phyloP scores from a whole-genome alignment of 2,113 vertebrate species.

The Leptodactylus fuscus region DNA sequence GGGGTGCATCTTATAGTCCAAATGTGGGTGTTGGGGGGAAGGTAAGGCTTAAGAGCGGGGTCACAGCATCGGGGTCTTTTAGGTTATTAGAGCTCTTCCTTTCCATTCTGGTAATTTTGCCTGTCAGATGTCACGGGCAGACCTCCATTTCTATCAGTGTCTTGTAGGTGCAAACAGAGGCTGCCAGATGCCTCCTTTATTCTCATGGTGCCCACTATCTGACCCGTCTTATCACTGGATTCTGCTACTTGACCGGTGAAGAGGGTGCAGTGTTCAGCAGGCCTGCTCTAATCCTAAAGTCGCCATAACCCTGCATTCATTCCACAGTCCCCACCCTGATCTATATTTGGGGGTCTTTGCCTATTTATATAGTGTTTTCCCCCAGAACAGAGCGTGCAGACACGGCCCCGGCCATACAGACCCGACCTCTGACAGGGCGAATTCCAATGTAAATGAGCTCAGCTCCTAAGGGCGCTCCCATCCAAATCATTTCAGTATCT shows the following conservation, averaged over 20 bases:
- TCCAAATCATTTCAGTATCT: not conserved
- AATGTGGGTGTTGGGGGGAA: too few relatives aligned
- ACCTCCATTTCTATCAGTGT: too few relatives aligned
- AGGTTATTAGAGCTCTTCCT: too few relatives aligned
- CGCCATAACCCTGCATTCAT: constrained; percentile 45
- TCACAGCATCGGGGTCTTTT: too few relatives aligned
- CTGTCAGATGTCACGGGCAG: too few relatives aligned
- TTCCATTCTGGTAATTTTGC: too few relatives aligned
- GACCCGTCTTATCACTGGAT: constrained; percentile 34
- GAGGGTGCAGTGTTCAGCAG: not conserved
- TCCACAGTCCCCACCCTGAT: too few relatives aligned
- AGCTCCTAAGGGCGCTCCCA: not conserved
- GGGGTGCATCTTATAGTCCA: too few relatives aligned
- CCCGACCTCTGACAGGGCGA: not conserved
- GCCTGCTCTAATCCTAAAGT: constrained; percentile 35
- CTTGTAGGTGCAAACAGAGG: too few relatives aligned
- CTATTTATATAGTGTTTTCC: too few relatives aligned
- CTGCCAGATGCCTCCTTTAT: constrained; percentile 16
- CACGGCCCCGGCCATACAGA: not conserved
- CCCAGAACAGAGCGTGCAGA: too few relatives aligned
- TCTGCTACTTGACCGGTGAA: constrained; percentile 51
- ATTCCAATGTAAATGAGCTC: constrained; percentile 15
- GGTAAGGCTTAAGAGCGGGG: too few relatives aligned
- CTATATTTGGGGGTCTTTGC: not conserved
- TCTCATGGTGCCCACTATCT: constrained; percentile 9